Conservation (phyloP, 35 echinoderm and acorn worm genomes). For the Lytechinus variegatus region DNA sequence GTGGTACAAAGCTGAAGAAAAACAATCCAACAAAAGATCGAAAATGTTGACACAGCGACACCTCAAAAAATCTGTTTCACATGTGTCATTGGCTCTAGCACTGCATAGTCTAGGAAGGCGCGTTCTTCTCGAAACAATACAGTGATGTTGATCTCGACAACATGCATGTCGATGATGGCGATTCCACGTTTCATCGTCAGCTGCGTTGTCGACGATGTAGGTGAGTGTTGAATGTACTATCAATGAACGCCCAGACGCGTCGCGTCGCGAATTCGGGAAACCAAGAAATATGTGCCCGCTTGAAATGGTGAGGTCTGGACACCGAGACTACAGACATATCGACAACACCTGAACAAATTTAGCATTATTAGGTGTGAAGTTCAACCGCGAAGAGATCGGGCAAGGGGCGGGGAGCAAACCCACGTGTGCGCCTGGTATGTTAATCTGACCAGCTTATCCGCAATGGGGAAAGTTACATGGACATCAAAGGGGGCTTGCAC, state of each 20-base stretch:
- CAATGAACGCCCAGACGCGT: neutral
- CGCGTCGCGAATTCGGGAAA: neutral
- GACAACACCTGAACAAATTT: slow-evolving; percentile 29
- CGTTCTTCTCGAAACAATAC: neutral
- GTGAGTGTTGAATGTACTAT: neutral
- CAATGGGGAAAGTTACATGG: slow-evolving; percentile 20
- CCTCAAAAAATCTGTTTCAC: slow-evolving; percentile 11
- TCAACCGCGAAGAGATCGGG: neutral
- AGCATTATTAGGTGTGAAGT: slow-evolving; percentile 21
- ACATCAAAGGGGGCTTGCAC: neutral
- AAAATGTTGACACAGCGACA: slow-evolving; percentile 10
- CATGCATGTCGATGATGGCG: neutral
- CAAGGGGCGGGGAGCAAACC: neutral
- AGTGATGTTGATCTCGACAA: neutral
- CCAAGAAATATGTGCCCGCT: neutral
- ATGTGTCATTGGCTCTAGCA: neutral
- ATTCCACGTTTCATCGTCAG: neutral
- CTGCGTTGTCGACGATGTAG: neutral
- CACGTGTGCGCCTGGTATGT: slow-evolving; percentile 25
- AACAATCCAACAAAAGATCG: neutral
- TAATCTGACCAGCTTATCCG: slow-evolving; percentile 28
- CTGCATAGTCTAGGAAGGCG: neutral
- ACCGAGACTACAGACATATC: neutral
- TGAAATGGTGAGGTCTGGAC: neutral
- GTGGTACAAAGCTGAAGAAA: neutral